Percentiles rank a stretch among this genome's conserved stretches.
Evolutionary conservation across 2,888 invertebrate genomes (phyloP).

Genomic region (Zygogramma bicolorata): DNA sequence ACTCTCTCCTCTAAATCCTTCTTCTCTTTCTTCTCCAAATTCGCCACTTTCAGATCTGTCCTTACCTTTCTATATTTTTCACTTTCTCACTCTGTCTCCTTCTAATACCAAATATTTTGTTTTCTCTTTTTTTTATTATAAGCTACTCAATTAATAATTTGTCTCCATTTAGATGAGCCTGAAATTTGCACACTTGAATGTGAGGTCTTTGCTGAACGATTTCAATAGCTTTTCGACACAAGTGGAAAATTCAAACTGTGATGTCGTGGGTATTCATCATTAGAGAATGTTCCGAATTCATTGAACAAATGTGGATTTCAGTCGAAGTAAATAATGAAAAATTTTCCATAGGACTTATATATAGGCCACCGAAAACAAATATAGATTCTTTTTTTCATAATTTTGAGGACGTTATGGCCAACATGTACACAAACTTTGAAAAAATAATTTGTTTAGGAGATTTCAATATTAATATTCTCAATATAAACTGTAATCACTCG

Average conservation of each 20-base stretch:
- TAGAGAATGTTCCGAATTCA: not conserved
- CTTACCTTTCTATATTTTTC: not conserved
- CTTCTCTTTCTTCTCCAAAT: constrained; percentile 1
- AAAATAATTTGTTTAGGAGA: not conserved
- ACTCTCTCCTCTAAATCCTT: not conserved
- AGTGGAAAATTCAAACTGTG: constrained; percentile 14
- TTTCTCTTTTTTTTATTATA: not conserved
- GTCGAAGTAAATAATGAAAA: not conserved
- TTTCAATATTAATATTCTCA: constrained; percentile 8
- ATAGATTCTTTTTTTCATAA: not conserved
- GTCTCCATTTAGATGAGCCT: not conserved
- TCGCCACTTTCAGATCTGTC: not conserved
- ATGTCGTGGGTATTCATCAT: too few relatives aligned
- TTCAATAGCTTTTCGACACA: constrained; percentile 2
- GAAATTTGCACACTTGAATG: constrained; percentile 9
- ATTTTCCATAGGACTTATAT: too few relatives aligned
- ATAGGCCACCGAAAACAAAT: too few relatives aligned
- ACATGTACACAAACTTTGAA: constrained; percentile 1
- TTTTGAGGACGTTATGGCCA: not conserved
- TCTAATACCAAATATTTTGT: too few relatives aligned
- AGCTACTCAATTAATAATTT: not conserved
- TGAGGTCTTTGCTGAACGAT: constrained; percentile 9
- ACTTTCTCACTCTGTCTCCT: not conserved
- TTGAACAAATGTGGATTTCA: not conserved
- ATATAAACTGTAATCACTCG: too few relatives aligned